Base-by-base conservation (phyloP, 2,888 invertebrate genomes). In the Orchesella flavescens region DNA sequence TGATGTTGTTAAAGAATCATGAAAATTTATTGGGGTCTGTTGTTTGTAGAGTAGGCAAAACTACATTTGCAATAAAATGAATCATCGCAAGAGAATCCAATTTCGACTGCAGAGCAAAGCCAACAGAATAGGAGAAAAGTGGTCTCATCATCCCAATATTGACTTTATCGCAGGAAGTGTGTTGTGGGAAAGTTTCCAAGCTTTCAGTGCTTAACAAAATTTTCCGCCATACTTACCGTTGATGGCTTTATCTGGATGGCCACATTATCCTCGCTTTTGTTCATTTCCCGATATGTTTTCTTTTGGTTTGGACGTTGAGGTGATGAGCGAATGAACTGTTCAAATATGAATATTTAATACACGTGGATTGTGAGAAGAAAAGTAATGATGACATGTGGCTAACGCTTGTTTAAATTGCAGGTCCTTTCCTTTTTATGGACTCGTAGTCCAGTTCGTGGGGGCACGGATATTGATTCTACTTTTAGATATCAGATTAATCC, bases 291-390 rank as follows among this genome's bases (percentile, higher is more conserved):
- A 87, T 49, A 85, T 87, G 86, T 72, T 87, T 74, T 83, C 87
- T 23, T 84, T 87, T 74, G 85, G 85, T 82, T 85, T 87, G 57
- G 77, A 87, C 43, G 85, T 86, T 13, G 86, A 87, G 87, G 87
- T 87, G 44, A 68, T 53, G 21, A 44, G 1, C 15, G 17, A 66
- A 23, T 63, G 4, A n/a, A 13, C 53, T n/a, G n/a, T 53, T 53
- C 3, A 53, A 55, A 21, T 12, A 24, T 63, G 19, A 63, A 63
- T 34, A 34, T 63, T 12, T 21, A 19, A 24, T 24, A 61, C 21
- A 13, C 57, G 7, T 53, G 53, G 1, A 34, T 34, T 34, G 34
- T 34, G 34, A 7, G 34, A 34, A 34, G 34, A 34, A 34, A 34
- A 4, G 34, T 34, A 34, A 4, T 4, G 7, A 34, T 34, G 7